Evolutionary conservation across 2,888 invertebrate species (phyloP), one percentile per base, ranked within the genome.

Genomic region (Pemphredon lugubris): DNA sequence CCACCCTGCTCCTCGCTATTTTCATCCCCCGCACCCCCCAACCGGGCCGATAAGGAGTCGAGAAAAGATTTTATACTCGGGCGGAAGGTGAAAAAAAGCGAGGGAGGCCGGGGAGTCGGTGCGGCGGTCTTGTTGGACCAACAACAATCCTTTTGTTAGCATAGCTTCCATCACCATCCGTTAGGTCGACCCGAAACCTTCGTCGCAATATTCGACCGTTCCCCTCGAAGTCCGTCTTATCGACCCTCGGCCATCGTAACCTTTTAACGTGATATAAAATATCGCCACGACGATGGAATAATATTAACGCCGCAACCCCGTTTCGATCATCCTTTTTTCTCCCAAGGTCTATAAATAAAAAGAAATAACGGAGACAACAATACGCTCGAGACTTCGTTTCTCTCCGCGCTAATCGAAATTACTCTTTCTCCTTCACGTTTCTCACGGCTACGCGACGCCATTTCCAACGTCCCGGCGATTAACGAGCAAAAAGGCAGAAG

Each of bases 21-120:
- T 58, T 16, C 21, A 11, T n/a, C 18, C 18, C n/a, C 39, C 16
- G 14, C 40, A 11, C 16, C 48, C 32, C 5, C 48, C 30, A 50
- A 32, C 37, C 37, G 63, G 26, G 58, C 70, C 78, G 73, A 78
- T 73, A 78, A 81, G 70, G 81, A 80, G 73, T 76, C 76, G 68
- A 78, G 78, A 55, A 80, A 80, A 80, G 81, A 81, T 80, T 80
- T 81, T 72, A 78, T 70, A 78, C 80, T 81, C 16, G 81, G 78
- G 13, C 69, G 70, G 53, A 53, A 57, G 55, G 61, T 61, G 77
- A n/a, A n/a, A 71, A 73, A 80, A 64, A 7, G 67, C 50, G 68
- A 47, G 42, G 47, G 39, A 23, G 48, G 42, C 48, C 47, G n/a
- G n/a, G n/a, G n/a, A n/a, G 23, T 64, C 45, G 58, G 18, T 30